A percentile compares a stretch with the other conserved stretches of the same genome.
Evolutionary conservation across 30 jellyfish, hydroid and myxozoan genomes (phyloP).

Genomic region (Hydractinia echinata): DNA sequence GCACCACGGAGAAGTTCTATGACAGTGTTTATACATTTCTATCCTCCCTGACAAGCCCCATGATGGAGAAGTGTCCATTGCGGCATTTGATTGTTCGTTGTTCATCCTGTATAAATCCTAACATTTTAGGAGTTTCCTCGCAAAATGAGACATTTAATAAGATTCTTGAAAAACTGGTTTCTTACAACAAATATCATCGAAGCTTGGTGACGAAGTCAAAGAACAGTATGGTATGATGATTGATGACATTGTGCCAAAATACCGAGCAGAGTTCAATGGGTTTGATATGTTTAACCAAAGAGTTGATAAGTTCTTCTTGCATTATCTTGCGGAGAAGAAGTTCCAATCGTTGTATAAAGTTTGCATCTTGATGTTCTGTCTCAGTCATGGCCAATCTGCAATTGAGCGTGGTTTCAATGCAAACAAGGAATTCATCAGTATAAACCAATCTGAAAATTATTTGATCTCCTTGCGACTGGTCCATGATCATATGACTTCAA

Average conservation of each 20-base stretch:
- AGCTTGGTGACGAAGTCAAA: not conserved
- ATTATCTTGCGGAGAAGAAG: not conserved
- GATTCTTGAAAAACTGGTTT: not conserved
- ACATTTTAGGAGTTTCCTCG: not conserved
- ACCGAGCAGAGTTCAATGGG: not conserved
- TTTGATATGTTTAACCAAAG: not conserved
- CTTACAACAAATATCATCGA: not conserved
- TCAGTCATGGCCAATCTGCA: slow-evolving; percentile 31
- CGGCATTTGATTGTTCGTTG: not conserved
- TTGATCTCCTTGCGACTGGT: slow-evolving; percentile 9
- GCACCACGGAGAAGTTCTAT: not conserved
- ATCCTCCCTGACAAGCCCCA: not conserved
- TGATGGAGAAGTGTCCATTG: slow-evolving; percentile 1
- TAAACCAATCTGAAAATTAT: slow-evolving; percentile 8
- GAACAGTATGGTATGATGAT: not conserved
- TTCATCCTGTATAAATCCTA: not conserved
- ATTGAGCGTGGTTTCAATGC: slow-evolving; percentile 28
- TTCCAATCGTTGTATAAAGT: not conserved
- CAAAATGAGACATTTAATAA: not conserved
- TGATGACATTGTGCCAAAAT: not conserved
- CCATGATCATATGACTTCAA: slow-evolving; percentile 2
- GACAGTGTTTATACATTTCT: not conserved
- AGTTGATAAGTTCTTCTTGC: slow-evolving; percentile 1
- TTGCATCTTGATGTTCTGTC: slow-evolving; percentile 13
- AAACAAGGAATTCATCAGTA: slow-evolving; percentile 4